Evolutionary conservation across 2,888 invertebrate species (phyloP), one percentile per base, ranked within the genome.

Genomic region (Gortyna flavago): DNA sequence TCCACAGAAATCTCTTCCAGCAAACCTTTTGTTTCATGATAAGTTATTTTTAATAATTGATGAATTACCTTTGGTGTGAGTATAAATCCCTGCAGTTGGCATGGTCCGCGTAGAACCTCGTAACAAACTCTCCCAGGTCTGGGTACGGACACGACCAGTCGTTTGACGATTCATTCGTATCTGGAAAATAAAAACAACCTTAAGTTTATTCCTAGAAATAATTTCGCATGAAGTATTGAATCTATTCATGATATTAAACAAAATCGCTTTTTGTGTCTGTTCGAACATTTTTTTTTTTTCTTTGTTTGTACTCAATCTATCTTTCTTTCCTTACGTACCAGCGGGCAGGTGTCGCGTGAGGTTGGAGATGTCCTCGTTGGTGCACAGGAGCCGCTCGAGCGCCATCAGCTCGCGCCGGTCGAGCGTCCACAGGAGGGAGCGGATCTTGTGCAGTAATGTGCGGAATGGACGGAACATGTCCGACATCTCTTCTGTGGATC

Each of bases 381-480:
- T 99, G 94, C 99, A 99, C 73, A 99, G 96, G 84, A 99, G 95
- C 89, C 99, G 98, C 93, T 99, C 99, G 80, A 99, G 95, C 86
- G 98, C 98, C 91, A 97, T 97, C 88, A 99, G 96, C 95, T 99
- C 99, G 69, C 98, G 97, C 81, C 98, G 97, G 91, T 98, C 98
- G 87, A 99, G 95, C 8, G 99, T 99, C 97, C 99, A 98, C 82
- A 99, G 97, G 74, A 99, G 97, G 87, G 99, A 99, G 67, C 99
- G 97, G 89, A 99, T 99, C 97, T 99, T 99, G 91, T 98, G 97
- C 72, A 99, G 97, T 66, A 99, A 97, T 57, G 98, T 98, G 94
- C 98, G 97, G 94, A 99, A 99, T 54, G 99, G 99, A 90, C 99
- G 97, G 97, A 99, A 99, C 99, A 99, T 99, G 93, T 99, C 99